A percentile compares a stretch with the other conserved stretches of the same genome.
Evolutionary conservation across 2,888 invertebrate species (phyloP).

Genomic region (Dicranocentrus wangi): DNA sequence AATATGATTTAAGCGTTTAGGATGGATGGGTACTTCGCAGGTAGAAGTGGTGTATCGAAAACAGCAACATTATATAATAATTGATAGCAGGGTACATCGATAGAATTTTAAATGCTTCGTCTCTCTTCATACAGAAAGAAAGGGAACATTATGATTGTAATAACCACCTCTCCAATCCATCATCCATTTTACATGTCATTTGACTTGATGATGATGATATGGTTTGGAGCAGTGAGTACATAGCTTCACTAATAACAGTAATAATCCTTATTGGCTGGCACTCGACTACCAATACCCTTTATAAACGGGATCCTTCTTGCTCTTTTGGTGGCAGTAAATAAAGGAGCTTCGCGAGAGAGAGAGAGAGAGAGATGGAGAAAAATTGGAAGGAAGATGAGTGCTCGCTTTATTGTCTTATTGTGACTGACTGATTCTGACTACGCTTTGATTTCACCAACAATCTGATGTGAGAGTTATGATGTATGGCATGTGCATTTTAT

Average conservation of each 20-base stretch:
- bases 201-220: conserved; percentile 50
- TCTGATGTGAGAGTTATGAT: too few relatives aligned
- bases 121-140: conserved; percentile 30
- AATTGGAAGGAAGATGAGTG: conserved; percentile 45
- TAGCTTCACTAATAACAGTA: conserved; percentile 18
- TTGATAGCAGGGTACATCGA: too few relatives aligned
- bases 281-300: too few relatives aligned
- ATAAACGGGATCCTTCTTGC: too few relatives aligned
- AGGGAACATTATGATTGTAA: conserved; percentile 49
- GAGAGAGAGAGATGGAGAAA: conserved; percentile 10
- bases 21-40: too few relatives aligned
- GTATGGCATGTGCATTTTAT: neutral
- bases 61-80: too few relatives aligned
- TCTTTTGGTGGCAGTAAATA: conserved; percentile 11
- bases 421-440: conserved; percentile 6
- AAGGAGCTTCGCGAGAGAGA: too few relatives aligned
- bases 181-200: conserved; percentile 60
- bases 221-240: conserved; percentile 9
- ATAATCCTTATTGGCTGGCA: conserved; percentile 9
- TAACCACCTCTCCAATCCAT: conserved; percentile 60
- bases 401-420: conserved; percentile 2
- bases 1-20: too few relatives aligned
- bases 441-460: neutral
- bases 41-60: too few relatives aligned
- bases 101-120: too few relatives aligned